Percentiles rank a stretch among this genome's conserved stretches.
Evolutionary conservation across 1,140 invertebrate species (phyloP).

Genomic region (Eupristina koningsbergeri): DNA sequence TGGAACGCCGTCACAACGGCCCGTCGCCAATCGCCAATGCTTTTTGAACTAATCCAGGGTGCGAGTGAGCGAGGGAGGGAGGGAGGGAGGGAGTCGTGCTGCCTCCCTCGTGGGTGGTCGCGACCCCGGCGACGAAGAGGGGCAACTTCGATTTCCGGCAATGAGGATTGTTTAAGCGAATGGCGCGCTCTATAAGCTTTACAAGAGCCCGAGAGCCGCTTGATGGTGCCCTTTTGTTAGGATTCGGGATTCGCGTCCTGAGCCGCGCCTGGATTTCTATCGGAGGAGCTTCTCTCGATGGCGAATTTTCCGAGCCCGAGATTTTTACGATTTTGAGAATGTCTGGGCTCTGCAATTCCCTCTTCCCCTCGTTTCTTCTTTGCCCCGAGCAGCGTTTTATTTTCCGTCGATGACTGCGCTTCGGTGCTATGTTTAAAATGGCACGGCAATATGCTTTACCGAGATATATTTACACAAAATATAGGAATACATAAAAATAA

Average conservation of each 20-base stretch:
- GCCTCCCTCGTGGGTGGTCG: neutral
- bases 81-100: neutral
- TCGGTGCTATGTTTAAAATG: neutral
- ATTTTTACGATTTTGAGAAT: slow-evolving; percentile 24
- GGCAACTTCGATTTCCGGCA: slow-evolving; percentile 41
- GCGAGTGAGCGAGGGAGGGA: neutral
- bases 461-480: neutral
- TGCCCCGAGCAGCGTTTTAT: neutral
- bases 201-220: slow-evolving; percentile 15
- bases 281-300: neutral
- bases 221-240: slow-evolving; percentile 27
- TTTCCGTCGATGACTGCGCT: slow-evolving; percentile 14
- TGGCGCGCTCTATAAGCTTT: slow-evolving; percentile 47
- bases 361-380: neutral
- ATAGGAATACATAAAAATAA: neutral
- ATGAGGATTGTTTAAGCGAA: slow-evolving; percentile 49
- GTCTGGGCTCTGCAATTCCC: neutral
- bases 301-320: slow-evolving; percentile 32
- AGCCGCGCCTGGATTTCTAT: slow-evolving; percentile 20
- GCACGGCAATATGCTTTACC: neutral
- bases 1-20: slow-evolving; percentile 30
- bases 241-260: neutral
- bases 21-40: slow-evolving; percentile 37
- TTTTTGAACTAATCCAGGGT: slow-evolving; percentile 38
- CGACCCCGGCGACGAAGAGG: neutral